Evolutionary conservation across 2,888 invertebrate genomes (phyloP).

Genomic region (Apodemia duryi): DNA sequence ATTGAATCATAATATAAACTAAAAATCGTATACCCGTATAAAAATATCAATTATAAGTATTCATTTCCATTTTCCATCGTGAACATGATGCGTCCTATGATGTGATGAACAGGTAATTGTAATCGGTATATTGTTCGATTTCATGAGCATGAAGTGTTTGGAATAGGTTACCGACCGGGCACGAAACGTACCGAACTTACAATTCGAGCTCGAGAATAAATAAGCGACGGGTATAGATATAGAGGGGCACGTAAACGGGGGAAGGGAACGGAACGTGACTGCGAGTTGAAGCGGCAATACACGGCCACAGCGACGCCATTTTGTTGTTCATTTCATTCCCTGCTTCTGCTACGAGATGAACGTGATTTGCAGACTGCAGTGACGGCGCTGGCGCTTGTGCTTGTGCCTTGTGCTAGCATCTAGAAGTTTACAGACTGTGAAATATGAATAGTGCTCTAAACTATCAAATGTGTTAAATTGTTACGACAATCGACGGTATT

Average conservation of each 20-base stretch:
- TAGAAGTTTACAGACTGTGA: neutral
- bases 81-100: neutral
- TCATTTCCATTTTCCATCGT: neutral
- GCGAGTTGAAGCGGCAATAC: neutral
- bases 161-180: neutral
- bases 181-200: neutral
- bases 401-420: neutral
- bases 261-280: constrained; percentile 4
- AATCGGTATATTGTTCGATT: neutral
- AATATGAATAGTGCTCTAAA: neutral
- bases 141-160: neutral
- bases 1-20: neutral
- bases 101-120: neutral
- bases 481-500: neutral
- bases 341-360: neutral
- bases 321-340: constrained; percentile 11
- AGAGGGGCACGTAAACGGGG: neutral
- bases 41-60: neutral
- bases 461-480: neutral
- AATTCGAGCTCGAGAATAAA: neutral
- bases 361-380: constrained; percentile 3
- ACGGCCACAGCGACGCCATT: constrained; percentile 9
- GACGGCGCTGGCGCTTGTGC: constrained; percentile 11
- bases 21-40: too few species aligned
- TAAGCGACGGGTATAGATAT: neutral